Evolutionary conservation across 2,888 invertebrate species (phyloP), one percentile per base, ranked within the genome.

Genomic region (Choreutis nemorana): DNA sequence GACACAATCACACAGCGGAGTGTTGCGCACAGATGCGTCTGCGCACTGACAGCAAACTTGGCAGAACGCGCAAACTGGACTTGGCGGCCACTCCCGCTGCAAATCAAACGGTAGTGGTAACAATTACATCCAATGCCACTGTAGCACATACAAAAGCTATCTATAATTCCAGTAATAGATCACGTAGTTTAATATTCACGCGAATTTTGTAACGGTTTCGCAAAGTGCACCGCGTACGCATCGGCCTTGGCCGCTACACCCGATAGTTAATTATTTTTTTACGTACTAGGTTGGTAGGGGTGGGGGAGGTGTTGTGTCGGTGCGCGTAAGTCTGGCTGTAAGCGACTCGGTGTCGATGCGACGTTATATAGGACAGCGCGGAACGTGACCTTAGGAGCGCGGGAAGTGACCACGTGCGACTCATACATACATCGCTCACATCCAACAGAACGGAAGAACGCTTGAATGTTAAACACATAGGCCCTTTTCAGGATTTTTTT

Each of bases 351-450:
- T 59, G 50, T 54, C 48, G 59, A 49, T 54, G 48, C 54, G 60
- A 53, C 55, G 64, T 72, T 75, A 72, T 77, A 77, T 77, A 77
- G 77, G 70, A 62, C 72, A 39, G 31, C 38, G 33, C 44, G 50
- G 44, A 50, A 26, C 26, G 14, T 64, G 73, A 71, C 73, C 73
- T 73, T 68, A 63, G 64, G 42, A 52, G 50, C 37, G 47, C 62
- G 63, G 66, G 64, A 64, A 64, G 55, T 59, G 34, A 29, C 27
- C 32, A 36, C 30, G 21, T 27, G n/a, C n/a, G n/a, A n/a, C n/a
- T n/a, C n/a, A n/a, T n/a, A n/a, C n/a, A n/a, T n/a, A n/a, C n/a
- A n/a, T n/a, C n/a, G n/a, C n/a, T n/a, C n/a, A n/a, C n/a, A n/a
- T n/a, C n/a, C n/a, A n/a, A n/a, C n/a, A n/a, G n/a, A n/a, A n/a